Base-by-base conservation (phyloP, 23 tunicate genomes). In the Trididemnum clinides region DNA sequence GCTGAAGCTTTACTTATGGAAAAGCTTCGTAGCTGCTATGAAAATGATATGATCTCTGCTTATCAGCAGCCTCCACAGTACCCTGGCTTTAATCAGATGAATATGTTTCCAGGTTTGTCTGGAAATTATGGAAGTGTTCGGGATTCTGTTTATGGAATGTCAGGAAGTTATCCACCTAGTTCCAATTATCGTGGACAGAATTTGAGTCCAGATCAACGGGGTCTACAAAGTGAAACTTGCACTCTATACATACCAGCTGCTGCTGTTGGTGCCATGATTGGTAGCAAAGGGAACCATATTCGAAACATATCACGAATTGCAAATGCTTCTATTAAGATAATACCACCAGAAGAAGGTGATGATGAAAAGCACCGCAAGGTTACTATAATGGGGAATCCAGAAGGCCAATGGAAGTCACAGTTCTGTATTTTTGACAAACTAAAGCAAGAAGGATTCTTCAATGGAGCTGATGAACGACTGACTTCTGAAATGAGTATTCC, bases 321-420 rank as follows among this genome's bases (percentile, higher is more conserved):
- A 28, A 90, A 90, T 54, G 92, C 99, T 31, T 90, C 95, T 7
- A 95, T 95, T 34, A 90, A 90, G 39, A 93, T 93, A 29, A 86
- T 90, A 49, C 97, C 93, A 0, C 89, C 92, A 79, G 97, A 91
- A 49, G 95, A 91, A 22, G 97, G 89, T 33, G 97, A 96, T 81
- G 95, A 89, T 59, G 99, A 96, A 33, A 91, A 89, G 57, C 90
- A 88, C 54, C 50, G 98, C 28, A 49, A 85, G 28, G 97, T 96
- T 35, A 92, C 94, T 1, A 96, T 96, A 57, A 89, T 96, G 66
- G 99, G 97, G 31, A 85, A 81, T 39, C 99, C 99, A 2, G 99
- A 96, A 80, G 97, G 97, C n/a, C 99, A 96, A 58, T 96, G 99
- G 99, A 91, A 86, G 70, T 88, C 99, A 0, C 99, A 96, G 49